Evolutionary conservation across 2,113 vertebrate species (phyloP).

Genomic region (Ailurus styani): DNA sequence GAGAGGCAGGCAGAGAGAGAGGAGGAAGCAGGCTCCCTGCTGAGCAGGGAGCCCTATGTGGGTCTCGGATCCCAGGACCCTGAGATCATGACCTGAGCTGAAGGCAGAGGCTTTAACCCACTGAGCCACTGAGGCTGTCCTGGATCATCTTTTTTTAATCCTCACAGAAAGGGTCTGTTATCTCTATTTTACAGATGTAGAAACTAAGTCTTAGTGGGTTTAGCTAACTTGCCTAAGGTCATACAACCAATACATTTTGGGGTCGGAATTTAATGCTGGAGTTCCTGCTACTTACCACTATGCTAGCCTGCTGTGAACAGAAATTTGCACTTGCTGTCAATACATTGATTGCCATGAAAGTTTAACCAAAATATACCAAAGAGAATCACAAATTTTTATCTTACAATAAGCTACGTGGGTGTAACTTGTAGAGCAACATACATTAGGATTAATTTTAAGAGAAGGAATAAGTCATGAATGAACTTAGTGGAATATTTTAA

Average conservation of each 20-base stretch:
- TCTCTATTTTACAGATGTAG: neutral
- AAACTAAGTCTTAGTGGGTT: neutral
- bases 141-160: neutral
- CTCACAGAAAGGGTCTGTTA: neutral
- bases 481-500: neutral
- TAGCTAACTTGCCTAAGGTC: neutral
- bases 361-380: neutral
- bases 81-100: too few species aligned
- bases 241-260: neutral
- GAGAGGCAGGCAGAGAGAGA: too few species aligned
- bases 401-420: neutral
- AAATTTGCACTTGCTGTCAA: neutral
- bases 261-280: neutral
- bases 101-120: too few species aligned
- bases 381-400: neutral
- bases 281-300: neutral
- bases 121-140: too few species aligned
- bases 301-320: neutral
- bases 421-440: neutral
- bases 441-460: slow-evolving; percentile 24
- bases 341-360: neutral
- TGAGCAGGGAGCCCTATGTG: too few species aligned
- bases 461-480: neutral
- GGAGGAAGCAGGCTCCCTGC: too few species aligned
- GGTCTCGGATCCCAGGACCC: too few species aligned